Evolutionary conservation across 2,113 vertebrate genomes (phyloP).

Genomic region (Campylomormyrus numenius): DNA sequence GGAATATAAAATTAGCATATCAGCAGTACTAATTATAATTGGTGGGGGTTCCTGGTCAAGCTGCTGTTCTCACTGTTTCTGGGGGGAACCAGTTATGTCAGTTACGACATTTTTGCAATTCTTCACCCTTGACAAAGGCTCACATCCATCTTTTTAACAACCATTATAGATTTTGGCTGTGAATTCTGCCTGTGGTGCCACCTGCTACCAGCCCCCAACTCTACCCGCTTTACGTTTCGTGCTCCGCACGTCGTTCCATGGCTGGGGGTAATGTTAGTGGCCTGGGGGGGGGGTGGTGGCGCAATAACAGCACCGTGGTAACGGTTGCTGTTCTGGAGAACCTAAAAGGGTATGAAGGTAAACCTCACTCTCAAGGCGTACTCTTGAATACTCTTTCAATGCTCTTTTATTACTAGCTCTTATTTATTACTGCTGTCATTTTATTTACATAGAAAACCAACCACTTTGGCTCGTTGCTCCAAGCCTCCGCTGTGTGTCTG

Average conservation of each 20-base stretch:
- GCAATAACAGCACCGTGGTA: constrained; percentile 90
- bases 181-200: background rate
- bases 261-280: constrained; percentile 91
- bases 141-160: background rate
- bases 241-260: constrained; percentile 71
- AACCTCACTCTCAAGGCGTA: background rate
- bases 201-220: background rate
- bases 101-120: background rate
- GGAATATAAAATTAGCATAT: background rate
- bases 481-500: constrained; percentile 79
- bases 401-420: background rate
- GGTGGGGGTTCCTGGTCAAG: background rate
- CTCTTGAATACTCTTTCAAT: background rate
- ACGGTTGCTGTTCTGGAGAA: constrained; percentile 81
- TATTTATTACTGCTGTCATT: background rate
- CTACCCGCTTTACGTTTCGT: constrained; percentile 72
- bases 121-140: background rate
- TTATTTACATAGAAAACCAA: constrained; percentile 70
- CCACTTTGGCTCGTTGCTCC: constrained; percentile 87
- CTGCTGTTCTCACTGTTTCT: background rate
- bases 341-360: constrained; percentile 77
- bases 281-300: constrained; percentile 68
- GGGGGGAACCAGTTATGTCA: background rate
- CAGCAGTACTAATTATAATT: background rate
- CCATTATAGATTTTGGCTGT: background rate